phyloP scores from a whole-genome alignment of 2,113 vertebrate species.

The Melanerpes aurifrons region DNA sequence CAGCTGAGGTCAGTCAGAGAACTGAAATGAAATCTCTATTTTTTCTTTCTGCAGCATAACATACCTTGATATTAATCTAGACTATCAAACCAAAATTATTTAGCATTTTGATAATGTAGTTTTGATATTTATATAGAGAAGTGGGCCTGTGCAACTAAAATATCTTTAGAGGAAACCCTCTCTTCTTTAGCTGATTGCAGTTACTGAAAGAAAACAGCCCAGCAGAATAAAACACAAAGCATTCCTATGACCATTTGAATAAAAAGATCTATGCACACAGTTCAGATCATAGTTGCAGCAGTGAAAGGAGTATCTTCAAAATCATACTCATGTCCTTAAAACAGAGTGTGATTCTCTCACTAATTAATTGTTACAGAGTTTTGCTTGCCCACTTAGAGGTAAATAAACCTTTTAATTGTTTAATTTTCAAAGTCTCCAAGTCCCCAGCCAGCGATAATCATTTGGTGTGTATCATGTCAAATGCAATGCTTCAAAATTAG shows the following conservation, averaged over 20 bases:
- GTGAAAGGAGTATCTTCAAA: background rate
- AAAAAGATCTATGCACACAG: background rate
- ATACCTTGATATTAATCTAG: background rate
- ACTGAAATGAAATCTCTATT: background rate
- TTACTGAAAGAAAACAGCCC: background rate
- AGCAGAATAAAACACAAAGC: background rate
- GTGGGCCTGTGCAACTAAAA: background rate
- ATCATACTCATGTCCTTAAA: background rate
- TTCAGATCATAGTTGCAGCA: background rate
- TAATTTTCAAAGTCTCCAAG: background rate
- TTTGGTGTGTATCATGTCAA: constrained; percentile 30
- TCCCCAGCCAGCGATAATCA: background rate
- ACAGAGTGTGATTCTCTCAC: background rate
- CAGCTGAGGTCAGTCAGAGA: no score
- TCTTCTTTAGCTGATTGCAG: background rate
- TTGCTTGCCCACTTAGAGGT: constrained; percentile 24
- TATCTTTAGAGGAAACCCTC: background rate
- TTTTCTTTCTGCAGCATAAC: background rate
- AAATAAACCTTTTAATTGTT: constrained; percentile 41
- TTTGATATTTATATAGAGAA: background rate
- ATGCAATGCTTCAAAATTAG: constrained; percentile 15
- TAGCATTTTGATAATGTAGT: background rate
- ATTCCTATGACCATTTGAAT: background rate
- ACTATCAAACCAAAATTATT: background rate
- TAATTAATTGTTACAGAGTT: constrained; percentile 36